These are phyloP conservation scores for Julus scandinavius DNA, from an alignment of 2,888 invertebrate species.

Conservation along the genomic window DNA sequence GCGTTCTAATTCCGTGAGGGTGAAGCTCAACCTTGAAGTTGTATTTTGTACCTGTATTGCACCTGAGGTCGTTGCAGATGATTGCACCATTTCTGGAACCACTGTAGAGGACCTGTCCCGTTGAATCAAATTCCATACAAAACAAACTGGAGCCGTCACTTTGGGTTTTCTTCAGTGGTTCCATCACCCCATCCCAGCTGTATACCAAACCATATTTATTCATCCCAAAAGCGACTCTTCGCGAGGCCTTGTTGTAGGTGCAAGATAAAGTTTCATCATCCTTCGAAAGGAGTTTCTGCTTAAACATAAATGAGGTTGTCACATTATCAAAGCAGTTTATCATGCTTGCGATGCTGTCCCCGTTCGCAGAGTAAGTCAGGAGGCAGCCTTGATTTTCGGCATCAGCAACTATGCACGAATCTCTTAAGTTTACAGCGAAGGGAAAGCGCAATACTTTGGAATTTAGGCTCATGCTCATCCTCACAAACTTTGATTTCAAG, in stretches of 20 bases:
- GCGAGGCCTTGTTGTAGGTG: neutral
- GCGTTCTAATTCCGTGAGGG: neutral
- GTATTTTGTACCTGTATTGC: neutral
- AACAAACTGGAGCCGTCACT: neutral
- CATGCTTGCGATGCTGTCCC: neutral
- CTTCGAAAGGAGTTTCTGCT: neutral
- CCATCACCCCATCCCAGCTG: neutral
- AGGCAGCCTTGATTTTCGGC: neutral
- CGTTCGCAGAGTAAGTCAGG: neutral
- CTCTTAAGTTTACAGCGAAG: neutral
- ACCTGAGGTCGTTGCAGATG: neutral
- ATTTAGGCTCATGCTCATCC: too few species aligned
- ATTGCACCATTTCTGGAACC: neutral
- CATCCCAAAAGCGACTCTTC: neutral
- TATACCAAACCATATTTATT: neutral
- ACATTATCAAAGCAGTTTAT: neutral
- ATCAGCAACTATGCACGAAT: neutral
- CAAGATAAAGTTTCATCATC: neutral
- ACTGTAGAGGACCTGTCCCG: neutral
- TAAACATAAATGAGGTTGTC: too few species aligned
- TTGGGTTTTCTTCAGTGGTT: too few species aligned
- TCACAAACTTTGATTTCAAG: too few species aligned
- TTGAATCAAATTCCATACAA: neutral
- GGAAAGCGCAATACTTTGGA: too few species aligned
- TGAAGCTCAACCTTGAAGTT: neutral